phyloP scores from a whole-genome alignment of 1,140 invertebrate species.

The Heliconius melpomene region DNA sequence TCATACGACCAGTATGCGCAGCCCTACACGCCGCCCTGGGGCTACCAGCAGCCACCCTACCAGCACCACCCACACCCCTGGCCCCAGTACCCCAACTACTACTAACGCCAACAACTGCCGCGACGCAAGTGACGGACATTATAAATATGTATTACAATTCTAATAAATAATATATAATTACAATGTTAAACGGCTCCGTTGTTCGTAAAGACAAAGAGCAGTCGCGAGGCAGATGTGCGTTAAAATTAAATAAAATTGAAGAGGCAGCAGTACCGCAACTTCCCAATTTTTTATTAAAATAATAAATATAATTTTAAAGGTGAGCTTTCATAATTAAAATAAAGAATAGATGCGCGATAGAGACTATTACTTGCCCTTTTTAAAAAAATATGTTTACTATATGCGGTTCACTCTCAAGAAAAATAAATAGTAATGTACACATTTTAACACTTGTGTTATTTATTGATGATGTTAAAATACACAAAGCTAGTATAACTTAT shows the following conservation, averaged over 20 bases:
- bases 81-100: constrained; percentile 75
- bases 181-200: not conserved
- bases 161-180: not conserved
- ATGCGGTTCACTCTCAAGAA: not conserved
- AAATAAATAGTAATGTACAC: constrained; percentile 14
- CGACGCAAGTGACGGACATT: not conserved
- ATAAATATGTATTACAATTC: not conserved
- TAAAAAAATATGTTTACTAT: not conserved
- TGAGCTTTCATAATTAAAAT: too few species aligned
- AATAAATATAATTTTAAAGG: too few species aligned
- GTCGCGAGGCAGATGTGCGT: too few species aligned
- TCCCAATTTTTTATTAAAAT: too few species aligned
- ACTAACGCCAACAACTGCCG: constrained; percentile 44
- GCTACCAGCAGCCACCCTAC: constrained; percentile 72
- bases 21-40: constrained; percentile 73
- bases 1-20: constrained; percentile 74
- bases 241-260: too few species aligned
- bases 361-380: not conserved
- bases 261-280: too few species aligned
- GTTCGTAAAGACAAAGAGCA: not conserved
- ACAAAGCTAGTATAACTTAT: not conserved
- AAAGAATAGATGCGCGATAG: not conserved
- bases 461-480: not conserved
- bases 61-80: constrained; percentile 69
- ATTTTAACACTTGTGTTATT: not conserved